Evolutionary conservation across 2,113 vertebrate species (phyloP).

Genomic region (Montifringilla adamsi): DNA sequence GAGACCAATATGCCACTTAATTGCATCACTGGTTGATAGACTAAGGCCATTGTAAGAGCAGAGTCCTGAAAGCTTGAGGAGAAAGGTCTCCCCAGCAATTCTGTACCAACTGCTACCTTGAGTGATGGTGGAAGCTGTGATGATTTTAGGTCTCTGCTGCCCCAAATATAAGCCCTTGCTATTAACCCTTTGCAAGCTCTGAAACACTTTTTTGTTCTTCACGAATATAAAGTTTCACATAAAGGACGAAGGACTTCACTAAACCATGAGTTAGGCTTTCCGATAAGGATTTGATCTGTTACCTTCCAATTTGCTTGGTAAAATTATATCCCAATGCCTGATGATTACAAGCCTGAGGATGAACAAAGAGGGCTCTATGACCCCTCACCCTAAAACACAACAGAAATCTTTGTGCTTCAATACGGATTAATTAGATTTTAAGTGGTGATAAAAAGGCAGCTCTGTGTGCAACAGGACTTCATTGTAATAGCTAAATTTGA

Average conservation of each 20-base stretch:
- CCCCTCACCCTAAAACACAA: constrained; percentile 86
- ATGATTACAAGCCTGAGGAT: constrained; percentile 75
- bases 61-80: neutral
- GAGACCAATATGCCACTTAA: constrained; percentile 81
- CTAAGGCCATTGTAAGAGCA: constrained; percentile 59
- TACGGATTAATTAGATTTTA: constrained; percentile 88
- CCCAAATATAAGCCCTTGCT: constrained; percentile 72
- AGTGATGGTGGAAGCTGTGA: constrained; percentile 30
- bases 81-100: neutral
- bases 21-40: constrained; percentile 70
- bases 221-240: constrained; percentile 74
- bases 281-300: constrained; percentile 82
- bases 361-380: constrained; percentile 85
- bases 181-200: constrained; percentile 71
- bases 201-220: constrained; percentile 77
- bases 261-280: constrained; percentile 75
- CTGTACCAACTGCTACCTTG: constrained; percentile 22
- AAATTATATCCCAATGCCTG: constrained; percentile 81
- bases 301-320: constrained; percentile 82
- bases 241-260: constrained; percentile 74
- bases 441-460: constrained; percentile 82
- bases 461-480: constrained; percentile 80
- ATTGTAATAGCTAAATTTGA: constrained; percentile 80
- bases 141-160: constrained; percentile 43
- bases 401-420: constrained; percentile 85